Evolutionary conservation across 2,888 invertebrate genomes (phyloP).

Genomic region (Stomorhina lunata): DNA sequence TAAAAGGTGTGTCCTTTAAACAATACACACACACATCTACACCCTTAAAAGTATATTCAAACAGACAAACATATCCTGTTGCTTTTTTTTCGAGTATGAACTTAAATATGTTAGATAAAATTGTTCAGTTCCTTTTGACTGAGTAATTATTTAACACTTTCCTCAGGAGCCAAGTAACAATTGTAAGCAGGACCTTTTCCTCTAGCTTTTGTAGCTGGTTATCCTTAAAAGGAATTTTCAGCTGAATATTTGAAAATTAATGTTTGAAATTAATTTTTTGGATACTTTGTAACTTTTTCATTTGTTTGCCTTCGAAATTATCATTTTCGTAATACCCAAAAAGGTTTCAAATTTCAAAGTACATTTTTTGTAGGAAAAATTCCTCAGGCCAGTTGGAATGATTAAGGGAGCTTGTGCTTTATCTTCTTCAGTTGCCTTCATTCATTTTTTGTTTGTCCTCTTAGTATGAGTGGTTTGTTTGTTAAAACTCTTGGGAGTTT

Average conservation of each 20-base stretch:
- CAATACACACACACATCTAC: background rate
- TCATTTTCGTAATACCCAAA: slow-evolving; percentile 43
- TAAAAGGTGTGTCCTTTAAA: slow-evolving; percentile 62
- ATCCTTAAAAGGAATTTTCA: no score
- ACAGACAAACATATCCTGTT: slow-evolving; percentile 16
- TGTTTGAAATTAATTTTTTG: background rate
- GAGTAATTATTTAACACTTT: no score
- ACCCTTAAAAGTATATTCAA: background rate
- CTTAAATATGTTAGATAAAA: background rate
- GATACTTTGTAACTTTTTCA: slow-evolving; percentile 7
- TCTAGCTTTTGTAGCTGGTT: no score
- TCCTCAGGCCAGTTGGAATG: background rate
- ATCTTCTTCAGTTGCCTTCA: background rate
- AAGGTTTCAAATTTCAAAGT: slow-evolving; percentile 59
- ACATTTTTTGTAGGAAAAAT: slow-evolving; percentile 19
- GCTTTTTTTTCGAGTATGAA: background rate
- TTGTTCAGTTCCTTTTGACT: no score
- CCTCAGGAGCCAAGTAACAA: no score
- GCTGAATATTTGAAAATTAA: slow-evolving; percentile 5
- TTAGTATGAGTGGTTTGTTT: background rate
- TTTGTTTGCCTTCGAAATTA: slow-evolving; percentile 43
- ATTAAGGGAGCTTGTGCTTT: background rate
- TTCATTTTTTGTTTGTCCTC: no score
- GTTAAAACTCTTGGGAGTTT: slow-evolving; percentile 22
- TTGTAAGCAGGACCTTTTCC: no score